These are phyloP conservation scores for Perodicticus potto DNA, from an alignment of 2,797 vertebrate species.

Conservation along the genomic window DNA sequence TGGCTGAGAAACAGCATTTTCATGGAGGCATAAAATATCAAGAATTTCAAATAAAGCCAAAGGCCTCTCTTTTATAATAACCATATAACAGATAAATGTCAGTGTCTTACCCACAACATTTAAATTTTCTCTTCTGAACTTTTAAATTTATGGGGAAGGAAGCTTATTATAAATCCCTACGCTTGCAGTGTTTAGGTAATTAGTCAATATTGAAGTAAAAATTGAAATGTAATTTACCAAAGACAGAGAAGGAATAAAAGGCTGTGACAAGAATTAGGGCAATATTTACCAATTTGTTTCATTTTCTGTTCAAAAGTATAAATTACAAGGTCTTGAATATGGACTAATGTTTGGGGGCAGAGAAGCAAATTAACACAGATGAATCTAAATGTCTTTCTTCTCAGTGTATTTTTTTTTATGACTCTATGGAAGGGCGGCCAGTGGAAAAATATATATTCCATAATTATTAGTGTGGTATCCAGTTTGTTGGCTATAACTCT, in stretches of 20 bases:
- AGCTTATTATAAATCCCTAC: not conserved
- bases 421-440: not conserved
- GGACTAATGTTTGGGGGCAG: not conserved
- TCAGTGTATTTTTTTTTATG: conserved; percentile 14
- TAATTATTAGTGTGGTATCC: not conserved
- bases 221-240: not conserved
- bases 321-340: not conserved
- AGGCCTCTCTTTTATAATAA: conserved; percentile 54
- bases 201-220: conserved; percentile 3
- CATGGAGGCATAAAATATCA: conserved; percentile 55
- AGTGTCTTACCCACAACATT: not conserved
- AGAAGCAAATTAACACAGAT: not conserved
- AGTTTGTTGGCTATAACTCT: not conserved
- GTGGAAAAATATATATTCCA: not conserved
- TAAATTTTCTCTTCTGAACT: conserved; percentile 41
- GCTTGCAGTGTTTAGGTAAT: not conserved
- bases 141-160: conserved; percentile 6
- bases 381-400: conserved; percentile 16
- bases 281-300: not conserved
- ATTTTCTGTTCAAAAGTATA: not conserved
- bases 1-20: conserved; percentile 29
- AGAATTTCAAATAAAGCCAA: conserved; percentile 64
- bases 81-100: conserved; percentile 2
- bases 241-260: conserved; percentile 31
- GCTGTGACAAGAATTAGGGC: not conserved